Evolutionary conservation across 2,888 invertebrate genomes (phyloP).

Genomic region (Listrodromus nycthemerus): DNA sequence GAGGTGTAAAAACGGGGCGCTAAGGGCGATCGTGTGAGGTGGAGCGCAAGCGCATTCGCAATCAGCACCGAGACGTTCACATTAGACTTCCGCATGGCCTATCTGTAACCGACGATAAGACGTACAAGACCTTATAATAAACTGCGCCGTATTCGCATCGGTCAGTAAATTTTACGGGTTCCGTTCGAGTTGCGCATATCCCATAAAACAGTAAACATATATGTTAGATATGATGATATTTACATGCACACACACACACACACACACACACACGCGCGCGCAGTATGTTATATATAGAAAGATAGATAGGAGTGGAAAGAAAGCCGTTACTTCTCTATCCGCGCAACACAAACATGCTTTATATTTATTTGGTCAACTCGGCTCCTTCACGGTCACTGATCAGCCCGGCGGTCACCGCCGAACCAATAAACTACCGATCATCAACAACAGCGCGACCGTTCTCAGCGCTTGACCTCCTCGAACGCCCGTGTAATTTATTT

Average conservation of each 20-base stretch:
- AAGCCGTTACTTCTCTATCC: conserved; percentile 57
- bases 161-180: conserved; percentile 47
- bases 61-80: too few species aligned
- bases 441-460: conserved; percentile 57
- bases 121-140: conserved; percentile 61
- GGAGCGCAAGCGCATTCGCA: conserved; percentile 71
- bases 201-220: conserved; percentile 16
- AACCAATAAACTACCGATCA: conserved; percentile 44
- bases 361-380: conserved; percentile 56
- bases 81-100: conserved; percentile 74
- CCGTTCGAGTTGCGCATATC: conserved; percentile 46
- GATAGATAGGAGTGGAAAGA: conserved; percentile 36
- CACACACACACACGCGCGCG: too few species aligned
- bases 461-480: conserved; percentile 41
- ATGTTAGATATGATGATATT: conserved; percentile 25
- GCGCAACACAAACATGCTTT: conserved; percentile 48
- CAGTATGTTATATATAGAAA: conserved; percentile 15
- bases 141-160: conserved; percentile 62
- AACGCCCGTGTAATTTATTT: conserved; percentile 44
- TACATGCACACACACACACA: background rate
- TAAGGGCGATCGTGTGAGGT: background rate
- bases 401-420: conserved; percentile 20
- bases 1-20: conserved; percentile 9
- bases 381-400: conserved; percentile 61
- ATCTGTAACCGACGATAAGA: conserved; percentile 73